Base-by-base conservation (phyloP, 2,888 invertebrate species). In the Orthosia gothica region DNA sequence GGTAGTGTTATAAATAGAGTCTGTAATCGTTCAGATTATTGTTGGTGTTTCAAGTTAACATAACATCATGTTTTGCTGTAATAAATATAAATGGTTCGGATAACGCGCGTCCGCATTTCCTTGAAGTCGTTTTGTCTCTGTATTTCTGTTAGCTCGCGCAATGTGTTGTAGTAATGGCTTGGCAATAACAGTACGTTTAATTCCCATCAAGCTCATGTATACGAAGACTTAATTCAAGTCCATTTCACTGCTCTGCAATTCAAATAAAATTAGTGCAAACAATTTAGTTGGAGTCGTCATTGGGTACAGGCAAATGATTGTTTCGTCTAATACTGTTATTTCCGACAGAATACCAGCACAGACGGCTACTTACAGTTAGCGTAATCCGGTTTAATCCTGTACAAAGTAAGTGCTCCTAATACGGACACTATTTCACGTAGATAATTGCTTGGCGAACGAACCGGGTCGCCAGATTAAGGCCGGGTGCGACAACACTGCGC, bases 371-470 rank as follows among this genome's bases (percentile, higher is more conserved):
- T 93, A 93, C 92, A 90, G 92, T 92, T 91, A 90, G 89, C 89
- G 90, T 95, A 94, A 95, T 94, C 95, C 93, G 81, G 88, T 91
- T 92, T 93, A 94, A 95, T 93, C 94, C 91, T 80, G 92, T 91
- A 93, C 94, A 90, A 93, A 94, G 94, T 95, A 94, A 95, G 93
- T 94, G 93, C 92, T 93, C 85, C 93, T 94, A 95, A 95, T 94
- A 93, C 93, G 88, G 91, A 89, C 94, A 94, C 93, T 94, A 95
- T 95, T 95, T 95, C 93, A 94, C 93, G 91, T 92, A 94, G 95
- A 95, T 96, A 95, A 96, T 95, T 96, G 95, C 93, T 93, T 92
- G 93, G 93, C 92, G 90, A 91, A 92, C 90, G 89, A 88, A 88
- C 72, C 89, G 87, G 88, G 86, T 86, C 83, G 89, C 89, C 86